phyloP scores from a whole-genome alignment of 2,113 vertebrate species.

The Perca schrenkii region DNA sequence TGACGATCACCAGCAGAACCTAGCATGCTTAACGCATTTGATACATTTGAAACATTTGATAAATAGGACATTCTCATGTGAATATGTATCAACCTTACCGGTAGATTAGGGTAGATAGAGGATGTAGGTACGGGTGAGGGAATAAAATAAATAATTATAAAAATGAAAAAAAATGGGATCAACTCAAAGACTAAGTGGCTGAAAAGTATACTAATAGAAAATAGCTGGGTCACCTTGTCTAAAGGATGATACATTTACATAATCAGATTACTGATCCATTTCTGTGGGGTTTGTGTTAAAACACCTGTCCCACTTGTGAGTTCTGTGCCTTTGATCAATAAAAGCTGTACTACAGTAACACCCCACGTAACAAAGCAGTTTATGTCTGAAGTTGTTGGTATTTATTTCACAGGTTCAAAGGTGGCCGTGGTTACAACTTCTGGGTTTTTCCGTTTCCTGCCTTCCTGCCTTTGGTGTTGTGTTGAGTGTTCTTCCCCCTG shows the following conservation, averaged over 20 bases:
- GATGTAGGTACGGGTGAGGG: no score
- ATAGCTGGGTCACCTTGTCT: not conserved
- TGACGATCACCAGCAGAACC: not conserved
- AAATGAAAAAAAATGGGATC: not conserved
- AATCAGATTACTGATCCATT: not conserved
- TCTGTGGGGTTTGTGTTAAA: not conserved
- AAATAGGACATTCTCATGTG: no score
- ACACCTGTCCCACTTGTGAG: not conserved
- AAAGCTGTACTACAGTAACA: not conserved
- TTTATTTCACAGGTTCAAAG: constrained; percentile 44
- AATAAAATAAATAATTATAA: not conserved
- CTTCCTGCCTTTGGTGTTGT: constrained; percentile 50
- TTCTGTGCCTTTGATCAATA: constrained; percentile 4
- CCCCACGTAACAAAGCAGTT: not conserved
- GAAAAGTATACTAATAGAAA: not conserved
- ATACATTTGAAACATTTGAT: no score
- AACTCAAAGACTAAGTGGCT: not conserved
- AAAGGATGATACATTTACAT: constrained; percentile 4
- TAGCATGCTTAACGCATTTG: not conserved
- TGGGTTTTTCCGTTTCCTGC: constrained; percentile 32
- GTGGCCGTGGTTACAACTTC: constrained; percentile 15
- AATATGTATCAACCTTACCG: no score
- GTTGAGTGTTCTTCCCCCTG: constrained; percentile 41
- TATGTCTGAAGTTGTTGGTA: constrained; percentile 5
- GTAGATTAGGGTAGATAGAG: no score